phyloP scores from a whole-genome alignment of 2,888 invertebrate genomes.

The Apodemia mormo region DNA sequence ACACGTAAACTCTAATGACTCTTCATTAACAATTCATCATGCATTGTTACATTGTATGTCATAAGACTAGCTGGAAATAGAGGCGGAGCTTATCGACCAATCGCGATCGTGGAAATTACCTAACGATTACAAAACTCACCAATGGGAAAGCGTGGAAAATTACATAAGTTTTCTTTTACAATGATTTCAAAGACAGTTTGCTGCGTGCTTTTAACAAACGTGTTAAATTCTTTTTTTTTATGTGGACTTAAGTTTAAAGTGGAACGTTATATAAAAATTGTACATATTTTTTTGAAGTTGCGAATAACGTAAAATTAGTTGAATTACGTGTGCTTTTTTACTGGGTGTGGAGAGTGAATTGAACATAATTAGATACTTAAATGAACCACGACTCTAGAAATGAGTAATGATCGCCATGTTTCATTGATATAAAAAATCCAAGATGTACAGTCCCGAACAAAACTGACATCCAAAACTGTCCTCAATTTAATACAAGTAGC shows the following conservation, averaged over 20 bases:
- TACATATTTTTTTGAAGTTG: background rate
- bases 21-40: conserved; percentile 66
- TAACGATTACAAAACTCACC: conserved; percentile 54
- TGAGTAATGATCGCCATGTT: background rate
- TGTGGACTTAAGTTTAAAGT: background rate
- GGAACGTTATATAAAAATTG: background rate
- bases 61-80: conserved; percentile 52
- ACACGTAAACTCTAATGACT: conserved; percentile 53
- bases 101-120: conserved; percentile 53
- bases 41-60: conserved; percentile 53
- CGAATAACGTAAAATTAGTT: background rate
- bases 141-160: conserved; percentile 50
- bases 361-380: background rate
- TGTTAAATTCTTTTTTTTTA: conserved; percentile 23
- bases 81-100: conserved; percentile 62
- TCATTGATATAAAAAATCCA: no score
- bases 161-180: conserved; percentile 44
- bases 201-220: conserved; percentile 24
- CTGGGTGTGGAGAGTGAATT: background rate
- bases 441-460: no score
- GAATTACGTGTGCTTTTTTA: background rate
- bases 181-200: conserved; percentile 18
- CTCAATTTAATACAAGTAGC: no score
- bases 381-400: background rate
- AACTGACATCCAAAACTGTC: no score